phyloP scores from a whole-genome alignment of 2,888 invertebrate genomes.

The Biston betularia region DNA sequence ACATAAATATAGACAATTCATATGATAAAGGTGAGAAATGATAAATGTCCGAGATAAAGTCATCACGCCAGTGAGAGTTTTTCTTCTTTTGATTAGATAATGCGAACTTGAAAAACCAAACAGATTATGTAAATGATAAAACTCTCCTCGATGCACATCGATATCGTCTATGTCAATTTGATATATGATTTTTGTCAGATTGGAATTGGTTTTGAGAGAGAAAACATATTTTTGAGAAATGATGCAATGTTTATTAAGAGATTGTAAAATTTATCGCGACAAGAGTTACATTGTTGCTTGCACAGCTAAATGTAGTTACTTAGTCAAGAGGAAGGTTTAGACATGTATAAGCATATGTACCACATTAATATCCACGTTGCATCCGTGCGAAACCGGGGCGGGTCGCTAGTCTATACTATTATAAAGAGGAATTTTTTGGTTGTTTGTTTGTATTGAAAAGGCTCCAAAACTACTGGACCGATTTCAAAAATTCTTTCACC shows the following conservation, averaged over 20 bases:
- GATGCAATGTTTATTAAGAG: neutral
- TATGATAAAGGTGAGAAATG: conserved; percentile 6
- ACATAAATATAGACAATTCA: neutral
- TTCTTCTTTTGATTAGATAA: conserved; percentile 22
- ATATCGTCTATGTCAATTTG: conserved; percentile 9
- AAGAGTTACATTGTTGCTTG: too few relatives aligned
- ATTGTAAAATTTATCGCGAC: neutral
- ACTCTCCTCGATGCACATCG: conserved; percentile 3
- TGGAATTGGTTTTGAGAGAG: conserved; percentile 1
- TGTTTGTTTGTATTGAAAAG: too few relatives aligned
- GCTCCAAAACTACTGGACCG: too few relatives aligned
- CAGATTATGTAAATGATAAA: conserved; percentile 14
- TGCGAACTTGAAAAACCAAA: conserved; percentile 12
- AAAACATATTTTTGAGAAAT: neutral
- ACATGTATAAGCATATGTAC: too few relatives aligned
- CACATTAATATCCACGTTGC: too few relatives aligned
- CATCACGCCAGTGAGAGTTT: conserved; percentile 16
- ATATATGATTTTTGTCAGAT: neutral
- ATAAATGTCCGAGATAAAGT: neutral
- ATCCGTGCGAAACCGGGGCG: too few relatives aligned
- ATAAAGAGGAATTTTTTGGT: too few relatives aligned
- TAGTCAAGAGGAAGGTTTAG: too few relatives aligned
- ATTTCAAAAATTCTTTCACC: too few relatives aligned
- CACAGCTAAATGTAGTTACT: too few relatives aligned
- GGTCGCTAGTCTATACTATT: too few relatives aligned